A percentile compares a stretch with the other conserved stretches of the same genome.
Conservation (phyloP, 23 tunicate genomes). For the Clavelina lepadiformis region DNA sequence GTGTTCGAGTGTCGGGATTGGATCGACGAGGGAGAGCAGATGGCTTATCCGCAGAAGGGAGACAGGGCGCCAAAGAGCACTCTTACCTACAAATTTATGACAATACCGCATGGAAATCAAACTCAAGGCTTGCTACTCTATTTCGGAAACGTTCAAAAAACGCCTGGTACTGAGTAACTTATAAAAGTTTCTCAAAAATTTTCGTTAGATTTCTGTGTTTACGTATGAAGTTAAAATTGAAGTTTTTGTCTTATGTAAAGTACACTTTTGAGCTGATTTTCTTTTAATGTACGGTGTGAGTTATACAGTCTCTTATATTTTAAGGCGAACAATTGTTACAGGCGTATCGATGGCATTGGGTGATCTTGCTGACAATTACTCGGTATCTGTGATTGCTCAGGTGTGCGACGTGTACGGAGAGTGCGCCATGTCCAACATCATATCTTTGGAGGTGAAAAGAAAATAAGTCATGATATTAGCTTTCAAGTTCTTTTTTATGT, state of each 20-base stretch:
- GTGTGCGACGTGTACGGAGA: slow-evolving; percentile 93
- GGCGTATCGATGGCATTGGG: slow-evolving; percentile 94
- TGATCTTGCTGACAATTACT: slow-evolving; percentile 48
- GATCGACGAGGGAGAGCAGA: slow-evolving; percentile 88
- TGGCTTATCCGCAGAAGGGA: slow-evolving; percentile 45
- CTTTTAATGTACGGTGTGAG: too few species aligned
- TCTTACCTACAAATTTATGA: slow-evolving; percentile 84
- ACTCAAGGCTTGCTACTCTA: slow-evolving; percentile 71
- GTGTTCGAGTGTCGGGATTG: slow-evolving; percentile 83
- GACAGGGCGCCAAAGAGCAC: slow-evolving; percentile 47
- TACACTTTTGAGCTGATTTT: too few species aligned
- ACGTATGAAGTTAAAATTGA: too few species aligned
- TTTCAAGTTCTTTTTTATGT: too few species aligned
- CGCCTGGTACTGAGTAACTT: too few species aligned
- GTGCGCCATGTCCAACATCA: slow-evolving; percentile 84
- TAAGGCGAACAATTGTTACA: slow-evolving; percentile 2
- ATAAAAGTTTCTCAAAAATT: too few species aligned
- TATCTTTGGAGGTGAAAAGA: slow-evolving; percentile 70
- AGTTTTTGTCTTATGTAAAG: too few species aligned
- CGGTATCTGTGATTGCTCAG: slow-evolving; percentile 72
- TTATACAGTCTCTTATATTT: too few species aligned
- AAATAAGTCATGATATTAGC: too few species aligned
- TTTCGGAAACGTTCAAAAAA: slow-evolving; percentile 74
- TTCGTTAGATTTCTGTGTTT: neutral
- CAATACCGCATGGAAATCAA: slow-evolving; percentile 52